Evolutionary conservation across 2,113 vertebrate genomes (phyloP).

Genomic region (Dromas ardeola): DNA sequence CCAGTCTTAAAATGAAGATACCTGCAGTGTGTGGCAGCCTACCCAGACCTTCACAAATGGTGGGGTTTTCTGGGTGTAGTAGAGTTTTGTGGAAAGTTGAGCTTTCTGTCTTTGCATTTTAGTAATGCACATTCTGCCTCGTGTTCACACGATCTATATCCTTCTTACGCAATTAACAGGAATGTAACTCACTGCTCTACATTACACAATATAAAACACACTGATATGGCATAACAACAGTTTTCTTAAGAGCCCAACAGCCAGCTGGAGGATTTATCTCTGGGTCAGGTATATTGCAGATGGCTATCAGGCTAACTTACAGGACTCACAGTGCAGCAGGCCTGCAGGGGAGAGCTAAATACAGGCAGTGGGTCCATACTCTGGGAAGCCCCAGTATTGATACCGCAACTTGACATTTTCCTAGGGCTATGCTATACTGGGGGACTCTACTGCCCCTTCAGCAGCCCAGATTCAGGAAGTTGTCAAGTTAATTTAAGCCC

Average conservation of each 20-base stretch:
- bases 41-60: background rate
- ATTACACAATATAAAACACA: background rate
- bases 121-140: background rate
- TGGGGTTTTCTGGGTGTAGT: background rate
- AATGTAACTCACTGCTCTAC: background rate
- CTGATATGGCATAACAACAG: background rate
- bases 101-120: background rate
- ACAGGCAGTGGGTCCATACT: background rate
- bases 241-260: background rate
- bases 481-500: conserved; percentile 21
- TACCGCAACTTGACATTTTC: conserved; percentile 33
- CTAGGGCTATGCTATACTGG: background rate
- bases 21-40: background rate
- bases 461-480: background rate
- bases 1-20: background rate
- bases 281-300: background rate
- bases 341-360: background rate
- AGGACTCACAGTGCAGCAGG: background rate
- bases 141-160: background rate
- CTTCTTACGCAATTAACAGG: background rate
- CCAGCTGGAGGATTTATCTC: background rate
- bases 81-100: background rate
- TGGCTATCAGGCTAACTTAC: background rate
- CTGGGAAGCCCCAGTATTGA: background rate
- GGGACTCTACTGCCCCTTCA: background rate